A percentile compares a stretch with the other conserved stretches of the same genome.
phyloP scores from a whole-genome alignment of 2,797 vertebrate genomes.

The Synaphobranchus kaupii region DNA sequence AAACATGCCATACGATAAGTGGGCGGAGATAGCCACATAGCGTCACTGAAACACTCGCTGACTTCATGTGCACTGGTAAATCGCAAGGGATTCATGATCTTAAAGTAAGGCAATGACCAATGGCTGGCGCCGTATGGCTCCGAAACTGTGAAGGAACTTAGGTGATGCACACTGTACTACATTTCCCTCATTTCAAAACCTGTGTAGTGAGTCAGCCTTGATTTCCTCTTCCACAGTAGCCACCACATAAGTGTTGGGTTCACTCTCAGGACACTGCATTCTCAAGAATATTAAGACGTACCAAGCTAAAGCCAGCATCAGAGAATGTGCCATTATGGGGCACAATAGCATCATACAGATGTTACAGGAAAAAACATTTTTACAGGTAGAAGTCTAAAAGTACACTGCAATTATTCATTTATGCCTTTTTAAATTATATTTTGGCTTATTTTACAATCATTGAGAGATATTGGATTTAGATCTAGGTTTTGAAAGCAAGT shows the following conservation, averaged over 20 bases:
- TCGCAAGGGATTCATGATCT: neutral
- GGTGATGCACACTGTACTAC: neutral
- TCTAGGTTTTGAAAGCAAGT: neutral
- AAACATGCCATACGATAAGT: neutral
- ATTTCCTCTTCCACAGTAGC: neutral
- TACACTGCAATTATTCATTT: neutral
- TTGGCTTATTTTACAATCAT: neutral
- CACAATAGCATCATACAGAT: neutral
- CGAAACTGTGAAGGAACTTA: neutral
- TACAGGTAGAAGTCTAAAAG: neutral
- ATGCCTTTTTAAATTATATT: neutral
- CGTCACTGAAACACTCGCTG: neutral
- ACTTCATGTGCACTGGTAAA: neutral
- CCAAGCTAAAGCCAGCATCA: neutral
- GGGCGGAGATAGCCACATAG: neutral
- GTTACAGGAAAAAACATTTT: neutral
- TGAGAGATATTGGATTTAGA: neutral
- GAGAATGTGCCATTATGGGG: neutral
- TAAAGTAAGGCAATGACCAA: neutral
- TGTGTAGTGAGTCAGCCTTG: neutral
- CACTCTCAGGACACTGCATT: neutral
- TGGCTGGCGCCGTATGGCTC: neutral
- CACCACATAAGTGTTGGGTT: neutral
- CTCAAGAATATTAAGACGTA: neutral
- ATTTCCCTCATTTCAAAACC: neutral